phyloP scores from a whole-genome alignment of 2,888 invertebrate species.

The Escarpia spicata region DNA sequence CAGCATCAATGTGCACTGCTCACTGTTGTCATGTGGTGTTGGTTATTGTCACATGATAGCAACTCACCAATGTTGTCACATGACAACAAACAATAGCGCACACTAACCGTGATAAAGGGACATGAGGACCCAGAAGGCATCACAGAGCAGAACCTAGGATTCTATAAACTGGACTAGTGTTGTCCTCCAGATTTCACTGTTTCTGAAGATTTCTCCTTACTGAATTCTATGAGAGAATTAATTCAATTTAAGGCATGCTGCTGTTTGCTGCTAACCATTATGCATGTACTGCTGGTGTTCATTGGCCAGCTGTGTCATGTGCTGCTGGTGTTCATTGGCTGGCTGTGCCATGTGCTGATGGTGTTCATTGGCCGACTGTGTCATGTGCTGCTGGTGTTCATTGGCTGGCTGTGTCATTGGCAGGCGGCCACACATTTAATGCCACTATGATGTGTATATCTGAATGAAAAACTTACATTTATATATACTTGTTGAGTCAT shows the following conservation, averaged over 20 bases:
- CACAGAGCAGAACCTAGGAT: too few relatives aligned
- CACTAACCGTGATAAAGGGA: too few relatives aligned
- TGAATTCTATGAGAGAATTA: neutral
- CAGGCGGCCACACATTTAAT: neutral
- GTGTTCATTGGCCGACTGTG: neutral
- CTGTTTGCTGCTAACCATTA: neutral
- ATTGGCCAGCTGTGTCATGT: neutral
- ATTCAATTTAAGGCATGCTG: neutral
- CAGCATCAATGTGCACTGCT: too few relatives aligned
- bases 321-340: too few relatives aligned
- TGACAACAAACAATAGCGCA: too few relatives aligned
- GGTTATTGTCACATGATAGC: too few relatives aligned
- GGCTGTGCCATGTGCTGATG: too few relatives aligned
- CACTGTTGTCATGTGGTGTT: too few relatives aligned
- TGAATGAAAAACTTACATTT: neutral
- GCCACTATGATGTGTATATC: neutral
- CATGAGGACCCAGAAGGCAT: too few relatives aligned
- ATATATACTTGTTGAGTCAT: neutral
- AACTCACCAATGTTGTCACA: too few relatives aligned
- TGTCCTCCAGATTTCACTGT: neutral
- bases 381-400: neutral
- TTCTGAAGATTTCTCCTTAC: neutral
- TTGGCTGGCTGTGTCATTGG: neutral
- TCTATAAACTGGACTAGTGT: too few relatives aligned
- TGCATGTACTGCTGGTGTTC: neutral